Evolutionary conservation across 1,140 invertebrate genomes (phyloP).

Genomic region (Medauroidea extradentata): DNA sequence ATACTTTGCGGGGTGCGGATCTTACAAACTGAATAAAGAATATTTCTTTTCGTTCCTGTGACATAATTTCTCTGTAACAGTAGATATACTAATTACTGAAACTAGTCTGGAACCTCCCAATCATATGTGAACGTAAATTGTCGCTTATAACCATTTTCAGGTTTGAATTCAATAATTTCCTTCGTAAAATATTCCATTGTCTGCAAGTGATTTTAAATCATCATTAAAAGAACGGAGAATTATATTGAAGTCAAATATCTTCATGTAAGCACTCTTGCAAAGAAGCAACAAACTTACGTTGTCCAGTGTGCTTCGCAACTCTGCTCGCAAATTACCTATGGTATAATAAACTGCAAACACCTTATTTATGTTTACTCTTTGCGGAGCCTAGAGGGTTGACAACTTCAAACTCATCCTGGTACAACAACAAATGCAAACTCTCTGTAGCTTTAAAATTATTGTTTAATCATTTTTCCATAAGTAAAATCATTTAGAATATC

Average conservation of each 20-base stretch:
- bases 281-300: not conserved
- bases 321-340: slow-evolving; percentile 25
- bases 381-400: slow-evolving; percentile 36
- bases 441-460: slow-evolving; percentile 29
- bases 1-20: too few relatives aligned
- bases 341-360: slow-evolving; percentile 34
- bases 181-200: not conserved
- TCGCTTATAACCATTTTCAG: too few relatives aligned
- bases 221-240: not conserved
- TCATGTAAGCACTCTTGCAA: slow-evolving; percentile 1
- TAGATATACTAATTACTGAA: too few relatives aligned
- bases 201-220: not conserved
- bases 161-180: too few relatives aligned
- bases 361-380: slow-evolving; percentile 37
- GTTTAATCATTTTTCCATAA: slow-evolving; percentile 30
- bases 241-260: not conserved
- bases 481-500: slow-evolving; percentile 26
- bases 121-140: too few relatives aligned
- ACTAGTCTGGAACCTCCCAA: too few relatives aligned
- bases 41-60: too few relatives aligned
- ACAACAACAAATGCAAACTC: too few relatives aligned
- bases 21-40: too few relatives aligned
- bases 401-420: slow-evolving; percentile 36
- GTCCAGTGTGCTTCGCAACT: not conserved
- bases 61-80: too few relatives aligned